Base-by-base conservation (phyloP, 2,113 vertebrate genomes). In the Austrofundulus limnaeus region DNA sequence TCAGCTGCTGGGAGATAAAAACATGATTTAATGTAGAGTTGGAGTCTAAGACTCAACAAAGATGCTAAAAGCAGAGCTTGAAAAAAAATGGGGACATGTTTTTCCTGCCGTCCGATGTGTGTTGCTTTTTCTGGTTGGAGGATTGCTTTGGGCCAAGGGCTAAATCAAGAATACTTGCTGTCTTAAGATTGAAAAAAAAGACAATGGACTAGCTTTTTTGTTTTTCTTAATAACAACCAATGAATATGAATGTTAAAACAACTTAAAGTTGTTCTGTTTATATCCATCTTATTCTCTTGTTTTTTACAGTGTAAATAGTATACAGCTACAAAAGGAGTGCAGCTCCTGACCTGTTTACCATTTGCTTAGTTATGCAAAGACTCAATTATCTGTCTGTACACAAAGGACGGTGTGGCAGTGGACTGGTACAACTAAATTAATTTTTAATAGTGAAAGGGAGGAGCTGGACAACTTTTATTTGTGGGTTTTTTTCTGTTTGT, bases 231-330 rank as follows among this genome's bases (percentile, higher is more conserved):
- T 24, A 57, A 55, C 19, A 53, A 62, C 69, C 78, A 73, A 75
- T 70, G 49, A 74, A 79, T 62, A 74, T 74, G 88, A 90, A 90
- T 88, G 87, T 90, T 77, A 66, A n/a, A 62, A 70, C 52, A 78
- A 74, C 76, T 71, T 49, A 70, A 34, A 49, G 58, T 80, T 79
- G 75, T 77, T 80, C 52, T 64, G 25, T 76, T 68, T n/a, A 56
- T 80, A 53, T 38, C 68, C 53, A 80, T 57, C 41, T 41, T 53
- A 19, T 72, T 61, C 51, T 78, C 19, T 37, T 69, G 50, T 56
- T 79, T 73, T 52, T 77, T 56, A 49, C 55, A 42, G 9, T 90
- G 85, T 86, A 88, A 82, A 88, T 86, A 87, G 12, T 77, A 65
- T 69, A 73, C 43, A 77, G 56, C 65, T 74, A 64, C 46, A 66